phyloP scores from a whole-genome alignment of 2,113 vertebrate species.

The Sterna hirundo region DNA sequence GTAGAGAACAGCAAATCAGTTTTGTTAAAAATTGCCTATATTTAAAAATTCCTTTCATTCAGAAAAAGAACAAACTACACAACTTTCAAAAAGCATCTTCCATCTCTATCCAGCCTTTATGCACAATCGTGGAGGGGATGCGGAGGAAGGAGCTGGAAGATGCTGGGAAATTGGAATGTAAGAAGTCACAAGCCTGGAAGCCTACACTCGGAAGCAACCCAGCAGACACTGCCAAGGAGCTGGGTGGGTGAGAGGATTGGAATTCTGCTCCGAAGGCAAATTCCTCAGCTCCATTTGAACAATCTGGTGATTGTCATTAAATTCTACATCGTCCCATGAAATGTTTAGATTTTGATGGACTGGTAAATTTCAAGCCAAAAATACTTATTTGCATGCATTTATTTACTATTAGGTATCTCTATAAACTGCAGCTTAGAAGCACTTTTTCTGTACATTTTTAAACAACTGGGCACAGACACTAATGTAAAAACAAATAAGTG shows the following conservation, averaged over 20 bases:
- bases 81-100: neutral
- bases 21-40: neutral
- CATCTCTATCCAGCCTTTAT: neutral
- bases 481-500: neutral
- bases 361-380: neutral
- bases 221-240: neutral
- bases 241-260: neutral
- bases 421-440: neutral
- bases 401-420: neutral
- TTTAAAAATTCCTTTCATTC: neutral
- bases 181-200: neutral
- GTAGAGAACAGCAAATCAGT: neutral
- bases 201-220: neutral
- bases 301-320: neutral
- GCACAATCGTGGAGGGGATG: neutral
- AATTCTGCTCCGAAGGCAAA: neutral
- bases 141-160: neutral
- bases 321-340: neutral
- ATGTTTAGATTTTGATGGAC: neutral
- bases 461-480: neutral
- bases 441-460: neutral
- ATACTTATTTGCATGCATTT: neutral
- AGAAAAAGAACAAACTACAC: neutral
- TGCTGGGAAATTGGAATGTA: neutral
- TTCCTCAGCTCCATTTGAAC: neutral